Percentiles rank a stretch among this genome's conserved stretches.
phyloP scores from a whole-genome alignment of 2,797 vertebrate genomes.

The Australoheros facetus region DNA sequence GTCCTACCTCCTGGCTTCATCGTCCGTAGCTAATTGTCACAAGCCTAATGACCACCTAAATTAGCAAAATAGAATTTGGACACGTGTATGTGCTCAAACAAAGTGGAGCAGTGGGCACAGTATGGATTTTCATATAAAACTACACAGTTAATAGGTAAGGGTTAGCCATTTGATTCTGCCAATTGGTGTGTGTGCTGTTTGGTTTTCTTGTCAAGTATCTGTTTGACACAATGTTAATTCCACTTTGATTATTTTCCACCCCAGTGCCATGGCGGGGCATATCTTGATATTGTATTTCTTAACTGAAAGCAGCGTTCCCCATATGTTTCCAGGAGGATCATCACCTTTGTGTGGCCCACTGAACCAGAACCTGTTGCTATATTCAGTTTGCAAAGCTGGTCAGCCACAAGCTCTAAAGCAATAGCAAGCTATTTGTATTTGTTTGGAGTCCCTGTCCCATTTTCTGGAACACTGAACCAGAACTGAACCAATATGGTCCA shows the following conservation, averaged over 20 bases:
- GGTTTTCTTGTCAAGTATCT: conserved; percentile 39
- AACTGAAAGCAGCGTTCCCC: conserved; percentile 23
- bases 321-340: conserved; percentile 23
- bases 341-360: conserved; percentile 37
- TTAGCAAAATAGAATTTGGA: conserved; percentile 70
- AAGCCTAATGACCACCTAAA: conserved; percentile 75
- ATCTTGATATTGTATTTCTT: conserved; percentile 40
- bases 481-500: conserved; percentile 73
- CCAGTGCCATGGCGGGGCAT: conserved; percentile 17
- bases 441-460: conserved; percentile 73
- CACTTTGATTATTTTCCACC: conserved; percentile 49
- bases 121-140: conserved; percentile 34
- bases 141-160: background rate
- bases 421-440: conserved; percentile 72
- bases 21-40: conserved; percentile 76
- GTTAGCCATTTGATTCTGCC: conserved; percentile 11
- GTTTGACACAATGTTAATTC: conserved; percentile 24
- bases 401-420: conserved; percentile 64
- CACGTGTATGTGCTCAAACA: conserved; percentile 58
- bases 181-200: conserved; percentile 36
- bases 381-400: conserved; percentile 67
- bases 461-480: conserved; percentile 78
- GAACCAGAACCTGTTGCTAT: conserved; percentile 61
- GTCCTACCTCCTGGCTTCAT: conserved; percentile 76
- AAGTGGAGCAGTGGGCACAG: conserved; percentile 29